Conservation (phyloP, 2,888 invertebrate genomes). For the Stenichneumon culpator region DNA sequence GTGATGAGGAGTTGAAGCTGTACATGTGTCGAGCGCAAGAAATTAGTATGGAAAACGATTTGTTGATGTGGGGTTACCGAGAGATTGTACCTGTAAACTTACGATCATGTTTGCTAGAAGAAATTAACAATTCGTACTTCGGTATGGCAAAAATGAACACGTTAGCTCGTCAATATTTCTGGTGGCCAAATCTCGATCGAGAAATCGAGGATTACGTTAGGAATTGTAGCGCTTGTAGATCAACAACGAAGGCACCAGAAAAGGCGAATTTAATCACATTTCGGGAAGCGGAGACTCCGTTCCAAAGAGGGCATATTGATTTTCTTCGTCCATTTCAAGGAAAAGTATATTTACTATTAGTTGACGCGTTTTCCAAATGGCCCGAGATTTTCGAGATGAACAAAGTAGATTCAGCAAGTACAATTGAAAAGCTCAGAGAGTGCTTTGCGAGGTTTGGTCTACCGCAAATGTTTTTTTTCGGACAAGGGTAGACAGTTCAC, state of each 20-base stretch:
- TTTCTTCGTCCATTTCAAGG: slow-evolving; percentile 64
- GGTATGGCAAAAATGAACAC: slow-evolving; percentile 64
- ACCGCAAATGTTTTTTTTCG: slow-evolving; percentile 60
- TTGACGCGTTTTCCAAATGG: slow-evolving; percentile 66
- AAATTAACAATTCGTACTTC: slow-evolving; percentile 58
- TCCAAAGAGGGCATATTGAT: slow-evolving; percentile 65
- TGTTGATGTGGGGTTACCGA: slow-evolving; percentile 65
- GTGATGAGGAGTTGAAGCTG: slow-evolving; percentile 23
- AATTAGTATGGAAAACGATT: slow-evolving; percentile 19
- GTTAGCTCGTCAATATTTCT: slow-evolving; percentile 47
- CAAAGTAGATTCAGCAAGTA: slow-evolving; percentile 37
- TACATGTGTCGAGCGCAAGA: slow-evolving; percentile 34
- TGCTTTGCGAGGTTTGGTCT: slow-evolving; percentile 64
- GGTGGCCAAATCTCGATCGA: slow-evolving; percentile 64
- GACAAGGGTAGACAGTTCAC: slow-evolving; percentile 65
- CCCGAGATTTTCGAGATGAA: slow-evolving; percentile 61
- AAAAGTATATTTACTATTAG: slow-evolving; percentile 62
- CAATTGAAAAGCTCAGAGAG: slow-evolving; percentile 63
- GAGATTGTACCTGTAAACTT: slow-evolving; percentile 23
- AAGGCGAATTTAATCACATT: slow-evolving; percentile 58
- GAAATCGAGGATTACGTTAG: slow-evolving; percentile 62
- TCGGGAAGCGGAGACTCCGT: slow-evolving; percentile 39
- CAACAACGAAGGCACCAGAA: slow-evolving; percentile 36
- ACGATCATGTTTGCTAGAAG: slow-evolving; percentile 25
- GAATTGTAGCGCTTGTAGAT: slow-evolving; percentile 48